phyloP scores from a whole-genome alignment of 1,140 invertebrate genomes.

The Ruditapes philippinarum region DNA sequence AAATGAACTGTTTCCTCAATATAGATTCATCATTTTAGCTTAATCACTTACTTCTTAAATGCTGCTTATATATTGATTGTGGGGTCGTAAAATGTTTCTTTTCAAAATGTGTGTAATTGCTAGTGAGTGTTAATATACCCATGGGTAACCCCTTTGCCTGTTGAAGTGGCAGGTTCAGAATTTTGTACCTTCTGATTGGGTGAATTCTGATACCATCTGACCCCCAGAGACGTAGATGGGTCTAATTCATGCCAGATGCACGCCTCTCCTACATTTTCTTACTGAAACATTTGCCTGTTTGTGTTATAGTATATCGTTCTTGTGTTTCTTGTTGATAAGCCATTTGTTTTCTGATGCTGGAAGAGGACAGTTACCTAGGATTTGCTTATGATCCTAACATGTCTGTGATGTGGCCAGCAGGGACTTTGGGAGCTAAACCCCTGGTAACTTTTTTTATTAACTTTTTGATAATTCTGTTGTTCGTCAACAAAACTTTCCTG shows the following conservation, averaged over 20 bases:
- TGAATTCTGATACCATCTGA: slow-evolving; percentile 63
- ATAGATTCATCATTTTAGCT: slow-evolving; percentile 43
- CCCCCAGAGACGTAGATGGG: slow-evolving; percentile 56
- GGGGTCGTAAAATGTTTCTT: neutral
- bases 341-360: slow-evolving; percentile 67
- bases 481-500: slow-evolving; percentile 4
- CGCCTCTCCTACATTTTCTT: slow-evolving; percentile 45
- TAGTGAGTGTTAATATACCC: slow-evolving; percentile 30
- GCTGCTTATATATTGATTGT: slow-evolving; percentile 14
- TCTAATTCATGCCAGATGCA: slow-evolving; percentile 67
- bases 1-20: slow-evolving; percentile 54
- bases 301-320: slow-evolving; percentile 55
- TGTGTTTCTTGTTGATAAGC: slow-evolving; percentile 57
- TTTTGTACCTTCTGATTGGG: slow-evolving; percentile 62
- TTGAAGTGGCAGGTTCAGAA: slow-evolving; percentile 50
- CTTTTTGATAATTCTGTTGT: slow-evolving; percentile 31
- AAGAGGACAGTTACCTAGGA: slow-evolving; percentile 62
- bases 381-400: slow-evolving; percentile 65
- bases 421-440: slow-evolving; percentile 62
- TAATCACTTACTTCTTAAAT: neutral
- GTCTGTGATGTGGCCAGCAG: slow-evolving; percentile 53
- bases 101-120: slow-evolving; percentile 25
- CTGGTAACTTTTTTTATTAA: slow-evolving; percentile 42
- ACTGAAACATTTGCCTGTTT: slow-evolving; percentile 32
- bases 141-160: slow-evolving; percentile 49